Conservation (phyloP, 2,797 vertebrate genomes). For the Hozukius guyotensis region DNA sequence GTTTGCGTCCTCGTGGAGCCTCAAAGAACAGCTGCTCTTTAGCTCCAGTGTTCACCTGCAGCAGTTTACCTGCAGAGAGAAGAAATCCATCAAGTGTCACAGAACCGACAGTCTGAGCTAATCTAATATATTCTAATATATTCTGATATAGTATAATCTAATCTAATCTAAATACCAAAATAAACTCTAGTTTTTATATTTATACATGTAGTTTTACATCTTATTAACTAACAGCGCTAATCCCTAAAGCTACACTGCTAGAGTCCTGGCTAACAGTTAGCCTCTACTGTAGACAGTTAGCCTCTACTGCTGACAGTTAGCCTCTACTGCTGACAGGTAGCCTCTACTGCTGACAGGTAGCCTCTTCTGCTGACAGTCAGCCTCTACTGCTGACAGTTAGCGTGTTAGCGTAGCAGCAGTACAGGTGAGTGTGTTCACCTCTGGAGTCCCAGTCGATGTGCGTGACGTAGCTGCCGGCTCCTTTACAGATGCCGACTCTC, state of each 20-base stretch:
- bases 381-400: not conserved
- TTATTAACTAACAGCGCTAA: too few relatives aligned
- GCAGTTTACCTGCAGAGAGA: slow-evolving; percentile 87
- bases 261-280: not conserved
- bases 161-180: too few relatives aligned
- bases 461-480: slow-evolving; percentile 92
- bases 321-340: not conserved
- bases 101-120: not conserved
- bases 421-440: slow-evolving; percentile 78
- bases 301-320: too few relatives aligned
- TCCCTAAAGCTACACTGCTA: too few relatives aligned
- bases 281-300: not conserved
- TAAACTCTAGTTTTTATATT: too few relatives aligned
- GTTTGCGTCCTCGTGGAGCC: slow-evolving; percentile 93
- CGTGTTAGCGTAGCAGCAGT: not conserved
- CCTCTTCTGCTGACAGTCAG: not conserved
- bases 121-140: too few relatives aligned
- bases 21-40: slow-evolving; percentile 98
- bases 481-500: slow-evolving; percentile 96
- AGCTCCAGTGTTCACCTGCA: slow-evolving; percentile 96
- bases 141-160: too few relatives aligned
- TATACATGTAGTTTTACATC: too few relatives aligned
- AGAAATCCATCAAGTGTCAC: not conserved
- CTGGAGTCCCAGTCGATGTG: slow-evolving; percentile 97
- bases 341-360: not conserved